Evolutionary conservation across 2,113 vertebrate genomes (phyloP).

Genomic region (Poicephalus meyeri): DNA sequence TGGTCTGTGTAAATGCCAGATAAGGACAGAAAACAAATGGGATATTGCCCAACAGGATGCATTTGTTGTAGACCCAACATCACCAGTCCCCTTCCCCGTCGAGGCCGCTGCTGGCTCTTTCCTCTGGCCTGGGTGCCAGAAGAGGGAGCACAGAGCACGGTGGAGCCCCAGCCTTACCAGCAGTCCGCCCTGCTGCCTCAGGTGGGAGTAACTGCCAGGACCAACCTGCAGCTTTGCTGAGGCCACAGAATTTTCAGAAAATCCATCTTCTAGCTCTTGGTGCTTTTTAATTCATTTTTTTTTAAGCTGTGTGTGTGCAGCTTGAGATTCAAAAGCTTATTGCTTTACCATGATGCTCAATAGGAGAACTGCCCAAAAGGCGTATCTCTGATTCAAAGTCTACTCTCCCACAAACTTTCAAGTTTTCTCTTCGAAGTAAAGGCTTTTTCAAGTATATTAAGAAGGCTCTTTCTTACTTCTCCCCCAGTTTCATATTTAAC

Average conservation of each 20-base stretch:
- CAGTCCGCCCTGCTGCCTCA: background rate
- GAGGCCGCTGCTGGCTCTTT: background rate
- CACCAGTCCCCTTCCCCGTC: background rate
- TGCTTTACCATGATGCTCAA: background rate
- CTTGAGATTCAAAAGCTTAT: background rate
- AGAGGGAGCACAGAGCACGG: conserved; percentile 44
- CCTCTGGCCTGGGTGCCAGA: background rate
- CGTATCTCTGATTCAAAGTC: background rate
- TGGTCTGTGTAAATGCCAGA: background rate
- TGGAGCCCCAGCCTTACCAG: background rate
- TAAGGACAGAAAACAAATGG: background rate
- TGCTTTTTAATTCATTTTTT: background rate
- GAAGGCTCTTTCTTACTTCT: background rate
- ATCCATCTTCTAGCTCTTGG: background rate
- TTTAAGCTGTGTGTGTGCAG: background rate
- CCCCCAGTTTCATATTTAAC: background rate
- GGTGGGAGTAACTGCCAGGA: background rate
- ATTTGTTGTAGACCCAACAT: background rate
- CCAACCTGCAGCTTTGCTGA: background rate
- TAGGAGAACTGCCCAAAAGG: background rate
- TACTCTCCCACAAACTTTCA: background rate
- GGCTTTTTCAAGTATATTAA: background rate
- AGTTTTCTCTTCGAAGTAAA: background rate
- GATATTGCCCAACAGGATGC: background rate
- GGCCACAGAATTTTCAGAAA: background rate